phyloP scores from a whole-genome alignment of 2,113 vertebrate species.

The Charina bottae region DNA sequence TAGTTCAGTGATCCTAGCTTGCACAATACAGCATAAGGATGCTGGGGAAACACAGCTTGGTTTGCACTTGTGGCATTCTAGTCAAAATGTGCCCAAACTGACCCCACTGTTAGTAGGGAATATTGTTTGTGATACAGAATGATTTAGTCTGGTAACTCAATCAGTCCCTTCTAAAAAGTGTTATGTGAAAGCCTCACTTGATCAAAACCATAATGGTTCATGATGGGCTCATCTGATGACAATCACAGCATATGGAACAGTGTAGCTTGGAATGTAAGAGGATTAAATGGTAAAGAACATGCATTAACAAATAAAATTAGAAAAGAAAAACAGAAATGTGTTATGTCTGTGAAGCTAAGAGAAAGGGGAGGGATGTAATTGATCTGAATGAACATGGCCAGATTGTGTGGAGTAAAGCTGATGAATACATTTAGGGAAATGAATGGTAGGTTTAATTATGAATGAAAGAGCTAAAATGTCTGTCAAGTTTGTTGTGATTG shows the following conservation, averaged over 20 bases:
- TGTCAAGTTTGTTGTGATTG: not conserved
- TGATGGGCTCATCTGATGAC: not conserved
- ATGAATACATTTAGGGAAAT: not conserved
- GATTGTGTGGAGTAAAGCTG: not conserved
- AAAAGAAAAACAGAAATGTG: not conserved
- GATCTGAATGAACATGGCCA: not conserved
- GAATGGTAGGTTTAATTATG: not conserved
- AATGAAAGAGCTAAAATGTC: not conserved
- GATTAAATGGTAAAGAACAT: not conserved
- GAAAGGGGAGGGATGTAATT: not conserved
- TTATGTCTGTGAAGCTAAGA: not conserved
- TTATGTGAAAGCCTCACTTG: not conserved
- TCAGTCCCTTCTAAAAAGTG: no score
- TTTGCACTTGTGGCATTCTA: not conserved
- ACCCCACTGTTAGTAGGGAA: not conserved
- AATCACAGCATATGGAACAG: not conserved
- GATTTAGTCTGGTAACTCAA: no score
- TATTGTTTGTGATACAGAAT: not conserved
- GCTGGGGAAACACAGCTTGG: not conserved
- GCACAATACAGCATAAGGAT: not conserved
- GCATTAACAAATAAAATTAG: not conserved
- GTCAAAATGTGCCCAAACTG: not conserved
- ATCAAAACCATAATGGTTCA: not conserved
- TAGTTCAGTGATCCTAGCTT: not conserved
- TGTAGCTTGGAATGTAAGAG: not conserved